A percentile compares a stretch with the other conserved stretches of the same genome.
phyloP scores from a whole-genome alignment of 2,888 invertebrate species.

The Drosophila helvetica region DNA sequence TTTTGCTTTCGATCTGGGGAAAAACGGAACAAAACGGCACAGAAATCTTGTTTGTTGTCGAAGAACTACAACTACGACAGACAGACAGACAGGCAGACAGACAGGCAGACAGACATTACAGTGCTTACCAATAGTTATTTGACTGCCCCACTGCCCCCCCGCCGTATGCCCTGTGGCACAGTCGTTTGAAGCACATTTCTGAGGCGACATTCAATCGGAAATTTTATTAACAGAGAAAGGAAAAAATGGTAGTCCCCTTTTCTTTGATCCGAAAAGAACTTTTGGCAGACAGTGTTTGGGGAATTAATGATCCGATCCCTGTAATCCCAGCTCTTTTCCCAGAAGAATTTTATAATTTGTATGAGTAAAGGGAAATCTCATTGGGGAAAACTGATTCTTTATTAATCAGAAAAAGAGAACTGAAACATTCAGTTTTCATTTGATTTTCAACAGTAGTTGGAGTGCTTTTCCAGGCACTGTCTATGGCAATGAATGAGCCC shows the following conservation, averaged over 20 bases:
- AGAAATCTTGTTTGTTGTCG: constrained; percentile 29
- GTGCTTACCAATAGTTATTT: constrained; percentile 30
- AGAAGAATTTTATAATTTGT: no score
- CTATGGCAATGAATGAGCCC: no score
- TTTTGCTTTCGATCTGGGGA: constrained; percentile 58
- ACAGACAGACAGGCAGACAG: not conserved
- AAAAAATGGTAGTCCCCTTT: not conserved
- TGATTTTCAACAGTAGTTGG: no score
- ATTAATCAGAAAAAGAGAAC: no score
- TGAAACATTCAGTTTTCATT: no score
- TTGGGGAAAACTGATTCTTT: no score
- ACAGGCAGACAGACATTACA: constrained; percentile 9
- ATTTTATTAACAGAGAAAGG: constrained; percentile 1
- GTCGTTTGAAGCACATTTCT: constrained; percentile 18
- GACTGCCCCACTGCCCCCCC: not conserved
- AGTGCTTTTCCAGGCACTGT: no score
- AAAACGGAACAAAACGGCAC: constrained; percentile 40
- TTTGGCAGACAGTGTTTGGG: not conserved
- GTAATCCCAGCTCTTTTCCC: no score
- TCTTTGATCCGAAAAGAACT: not conserved
- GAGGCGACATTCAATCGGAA: constrained; percentile 44
- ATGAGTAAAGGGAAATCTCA: no score
- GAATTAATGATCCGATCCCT: no score
- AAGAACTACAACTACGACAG: not conserved
- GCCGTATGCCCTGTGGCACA: not conserved